Conservation (phyloP, 2,797 vertebrate species). For the Anabacerthia variegaticeps region DNA sequence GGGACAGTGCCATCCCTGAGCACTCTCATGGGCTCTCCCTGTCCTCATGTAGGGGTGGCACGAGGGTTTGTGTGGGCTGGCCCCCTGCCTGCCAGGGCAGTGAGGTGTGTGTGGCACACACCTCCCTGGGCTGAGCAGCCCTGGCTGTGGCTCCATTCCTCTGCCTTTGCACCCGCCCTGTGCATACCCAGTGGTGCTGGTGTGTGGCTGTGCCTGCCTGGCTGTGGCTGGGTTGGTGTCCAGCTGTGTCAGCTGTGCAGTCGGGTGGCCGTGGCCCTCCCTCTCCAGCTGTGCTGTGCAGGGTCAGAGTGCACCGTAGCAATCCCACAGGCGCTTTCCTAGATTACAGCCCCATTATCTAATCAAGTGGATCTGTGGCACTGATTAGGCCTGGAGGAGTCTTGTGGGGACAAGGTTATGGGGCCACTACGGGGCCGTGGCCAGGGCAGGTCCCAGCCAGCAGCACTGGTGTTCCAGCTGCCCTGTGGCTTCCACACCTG, state of each 20-base stretch:
- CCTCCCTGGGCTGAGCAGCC: not conserved
- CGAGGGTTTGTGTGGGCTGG: rapidly evolving
- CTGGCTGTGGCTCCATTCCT: rapidly evolving
- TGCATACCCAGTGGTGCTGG: rapidly evolving
- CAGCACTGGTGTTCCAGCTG: not conserved
- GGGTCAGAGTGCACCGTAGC: not conserved
- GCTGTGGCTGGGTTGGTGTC: rapidly evolving
- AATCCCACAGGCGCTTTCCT: conserved; percentile 28
- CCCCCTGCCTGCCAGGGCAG: rapidly evolving
- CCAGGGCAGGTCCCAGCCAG: not conserved
- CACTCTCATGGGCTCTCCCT: rapidly evolving
- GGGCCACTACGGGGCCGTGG: rapidly evolving
- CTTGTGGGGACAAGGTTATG: conserved; percentile 59
- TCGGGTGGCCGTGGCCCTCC: not conserved
- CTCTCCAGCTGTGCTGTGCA: conserved; percentile 16
- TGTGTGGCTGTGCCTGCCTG: not conserved
- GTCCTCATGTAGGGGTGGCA: rapidly evolving
- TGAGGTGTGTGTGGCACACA: rapidly evolving
- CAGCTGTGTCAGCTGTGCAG: not conserved
- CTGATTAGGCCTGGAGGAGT: conserved; percentile 27
- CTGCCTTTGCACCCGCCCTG: rapidly evolving
- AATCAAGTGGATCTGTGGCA: not conserved
- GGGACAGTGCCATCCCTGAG: rapidly evolving
- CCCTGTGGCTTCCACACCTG: rapidly evolving
- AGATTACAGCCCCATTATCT: conserved; percentile 68